Conservation (phyloP, 2,113 vertebrate species). For the Leptodactylus fuscus region DNA sequence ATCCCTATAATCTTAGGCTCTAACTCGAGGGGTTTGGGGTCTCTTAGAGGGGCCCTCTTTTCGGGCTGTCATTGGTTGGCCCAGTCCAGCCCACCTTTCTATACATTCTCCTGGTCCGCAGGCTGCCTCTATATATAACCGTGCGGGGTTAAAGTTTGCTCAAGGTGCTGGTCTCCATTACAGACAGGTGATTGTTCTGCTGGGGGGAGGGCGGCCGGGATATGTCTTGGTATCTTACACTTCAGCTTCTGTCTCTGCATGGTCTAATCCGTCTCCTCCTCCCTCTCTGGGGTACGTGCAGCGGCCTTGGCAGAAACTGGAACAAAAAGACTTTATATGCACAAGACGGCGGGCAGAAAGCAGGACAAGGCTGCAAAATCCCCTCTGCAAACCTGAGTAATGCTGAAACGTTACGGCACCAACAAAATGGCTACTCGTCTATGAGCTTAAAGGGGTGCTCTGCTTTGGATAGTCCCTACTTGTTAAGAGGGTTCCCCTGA, state of each 20-base stretch:
- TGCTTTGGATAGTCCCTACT: too few species aligned
- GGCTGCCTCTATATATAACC: neutral
- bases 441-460: too few species aligned
- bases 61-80: too few species aligned
- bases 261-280: slow-evolving; percentile 40
- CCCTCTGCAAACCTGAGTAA: neutral
- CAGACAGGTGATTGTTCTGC: slow-evolving; percentile 55
- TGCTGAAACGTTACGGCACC: too few species aligned
- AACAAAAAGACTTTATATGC: slow-evolving; percentile 50
- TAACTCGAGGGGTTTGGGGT: too few species aligned
- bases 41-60: too few species aligned
- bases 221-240: slow-evolving; percentile 37
- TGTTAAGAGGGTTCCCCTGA: neutral
- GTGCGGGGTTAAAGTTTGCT: neutral
- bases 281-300: slow-evolving; percentile 42
- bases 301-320: slow-evolving; percentile 9
- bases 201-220: neutral
- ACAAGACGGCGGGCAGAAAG: neutral
- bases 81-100: neutral
- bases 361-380: too few species aligned
- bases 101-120: neutral
- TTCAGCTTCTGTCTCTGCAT: slow-evolving; percentile 30
- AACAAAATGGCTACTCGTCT: neutral
- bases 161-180: slow-evolving; percentile 15
- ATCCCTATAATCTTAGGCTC: too few species aligned